Evolutionary conservation across 2,797 vertebrate species (phyloP).

Genomic region (Micropoecilia bifurca): DNA sequence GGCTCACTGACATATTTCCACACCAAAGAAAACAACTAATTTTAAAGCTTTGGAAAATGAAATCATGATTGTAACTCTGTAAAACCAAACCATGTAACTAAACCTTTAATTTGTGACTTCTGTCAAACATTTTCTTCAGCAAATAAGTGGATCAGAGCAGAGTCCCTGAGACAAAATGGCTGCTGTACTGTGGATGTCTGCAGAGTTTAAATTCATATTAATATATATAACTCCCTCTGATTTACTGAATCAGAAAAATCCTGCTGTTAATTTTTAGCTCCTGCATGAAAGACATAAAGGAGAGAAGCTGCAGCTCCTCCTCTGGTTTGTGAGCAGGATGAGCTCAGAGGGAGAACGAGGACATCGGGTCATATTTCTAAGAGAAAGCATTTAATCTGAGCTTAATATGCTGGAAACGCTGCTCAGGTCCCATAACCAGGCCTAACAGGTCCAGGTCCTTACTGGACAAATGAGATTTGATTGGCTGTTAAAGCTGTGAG

Average conservation of each 20-base stretch:
- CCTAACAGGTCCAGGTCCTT: constrained; percentile 1
- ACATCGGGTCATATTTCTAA: not conserved
- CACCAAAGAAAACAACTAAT: not conserved
- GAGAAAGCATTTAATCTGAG: constrained; percentile 6
- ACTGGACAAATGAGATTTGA: constrained; percentile 6
- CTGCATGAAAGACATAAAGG: not conserved
- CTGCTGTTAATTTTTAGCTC: constrained; percentile 36
- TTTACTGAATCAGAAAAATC: constrained; percentile 16
- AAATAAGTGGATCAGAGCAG: not conserved
- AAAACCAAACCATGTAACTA: too few species aligned
- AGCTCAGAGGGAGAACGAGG: not conserved
- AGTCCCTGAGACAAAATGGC: constrained; percentile 43
- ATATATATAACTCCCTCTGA: constrained; percentile 11
- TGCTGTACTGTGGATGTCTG: not conserved
- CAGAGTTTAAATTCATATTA: not conserved
- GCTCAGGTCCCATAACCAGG: not conserved
- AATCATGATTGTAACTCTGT: too few species aligned
- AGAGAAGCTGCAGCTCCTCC: not conserved
- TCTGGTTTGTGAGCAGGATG: not conserved
- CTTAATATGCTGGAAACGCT: not conserved
- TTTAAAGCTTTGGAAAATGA: too few species aligned
- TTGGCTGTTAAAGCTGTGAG: constrained; percentile 21
- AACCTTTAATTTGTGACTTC: too few species aligned
- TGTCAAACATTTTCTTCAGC: too few species aligned
- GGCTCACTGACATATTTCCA: not conserved